Base-by-base conservation (phyloP, 2,888 invertebrate species). In the Dasysyrphus albostriatus region DNA sequence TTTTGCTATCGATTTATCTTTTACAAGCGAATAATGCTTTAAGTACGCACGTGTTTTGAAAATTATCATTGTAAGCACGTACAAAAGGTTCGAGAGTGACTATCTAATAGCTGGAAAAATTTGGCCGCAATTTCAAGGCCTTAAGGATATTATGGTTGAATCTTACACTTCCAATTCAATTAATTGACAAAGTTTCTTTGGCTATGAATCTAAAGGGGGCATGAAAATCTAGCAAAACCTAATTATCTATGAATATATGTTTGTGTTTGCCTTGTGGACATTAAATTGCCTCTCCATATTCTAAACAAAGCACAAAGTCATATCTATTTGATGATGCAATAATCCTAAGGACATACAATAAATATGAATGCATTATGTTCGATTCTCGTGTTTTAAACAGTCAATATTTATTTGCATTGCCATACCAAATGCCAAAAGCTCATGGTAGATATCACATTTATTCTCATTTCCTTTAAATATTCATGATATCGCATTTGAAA, bases 1-100 rank as follows among this genome's bases (percentile, higher is more conserved):
- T 19, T 78, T 61, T 24, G 39, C 16, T 49, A 34, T 75, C 59
- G 74, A 80, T 67, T 67, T 54, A 47, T 69, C 29, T 56, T 34
- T 65, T 73, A 67, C 49, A 37, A 67, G 49, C 19, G 37, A 49
- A 67, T 67, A 67, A 67, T 67, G 49, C 49, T 67, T 49, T 49
- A 19, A 67, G 47, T 37, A 67, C 47, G 49, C 49, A 67, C 61
- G 61, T 47, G 67, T 49, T 24, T 37, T 34, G 49, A 19, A 49
- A 67, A 49, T 49, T 49, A 67, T 34, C 47, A 67, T 49, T 49
- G 16, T 16, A 67, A 49, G 49, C 67, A 67, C 67, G 67, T 67
- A 49, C n/a, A 34, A 19, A 44, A 44, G 19, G 12, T 49, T 49
- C 19, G 49, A 49, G 12, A 32, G 16, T 32, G 29, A 49, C 1